Percentiles rank a stretch among this genome's conserved stretches.
Evolutionary conservation across 2,888 invertebrate genomes (phyloP).

Genomic region (Malacosoma neustria): DNA sequence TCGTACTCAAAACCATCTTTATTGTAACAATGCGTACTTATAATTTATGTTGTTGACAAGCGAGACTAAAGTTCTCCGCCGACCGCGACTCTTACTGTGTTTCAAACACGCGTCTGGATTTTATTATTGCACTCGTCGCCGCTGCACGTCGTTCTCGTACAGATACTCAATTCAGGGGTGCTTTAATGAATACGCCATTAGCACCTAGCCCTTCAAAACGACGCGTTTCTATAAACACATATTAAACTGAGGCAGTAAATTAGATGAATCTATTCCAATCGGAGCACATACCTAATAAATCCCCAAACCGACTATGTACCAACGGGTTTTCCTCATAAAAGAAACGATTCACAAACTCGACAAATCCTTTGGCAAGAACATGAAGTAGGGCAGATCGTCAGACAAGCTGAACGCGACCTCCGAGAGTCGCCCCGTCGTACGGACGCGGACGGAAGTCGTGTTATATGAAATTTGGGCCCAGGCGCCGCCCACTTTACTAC

Average conservation of each 20-base stretch:
- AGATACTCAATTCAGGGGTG: constrained; percentile 1
- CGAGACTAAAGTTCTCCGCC: constrained; percentile 47
- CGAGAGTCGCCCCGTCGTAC: constrained; percentile 50
- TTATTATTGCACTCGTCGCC: constrained; percentile 34
- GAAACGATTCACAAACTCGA: constrained; percentile 65
- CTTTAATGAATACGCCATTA: constrained; percentile 3
- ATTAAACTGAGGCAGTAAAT: not conserved
- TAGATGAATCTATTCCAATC: constrained; percentile 37
- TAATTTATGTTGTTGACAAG: constrained; percentile 65
- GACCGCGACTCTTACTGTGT: constrained; percentile 32
- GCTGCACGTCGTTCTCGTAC: constrained; percentile 1
- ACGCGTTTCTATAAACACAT: constrained; percentile 2
- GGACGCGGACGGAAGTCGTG: constrained; percentile 60
- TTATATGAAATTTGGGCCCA: constrained; percentile 65
- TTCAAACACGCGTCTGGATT: constrained; percentile 44
- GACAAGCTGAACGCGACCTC: constrained; percentile 65
- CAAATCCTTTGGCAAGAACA: constrained; percentile 72
- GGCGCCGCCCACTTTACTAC: constrained; percentile 73
- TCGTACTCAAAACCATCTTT: constrained; percentile 48
- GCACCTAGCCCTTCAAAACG: not conserved
- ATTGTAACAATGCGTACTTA: constrained; percentile 60
- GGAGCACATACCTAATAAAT: constrained; percentile 60
- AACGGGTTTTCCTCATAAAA: constrained; percentile 61
- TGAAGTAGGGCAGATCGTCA: constrained; percentile 69
- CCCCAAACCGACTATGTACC: constrained; percentile 58